Evolutionary conservation across 2,797 vertebrate genomes (phyloP), one percentile per base, ranked within the genome.

Genomic region (Scleropages formosus): DNA sequence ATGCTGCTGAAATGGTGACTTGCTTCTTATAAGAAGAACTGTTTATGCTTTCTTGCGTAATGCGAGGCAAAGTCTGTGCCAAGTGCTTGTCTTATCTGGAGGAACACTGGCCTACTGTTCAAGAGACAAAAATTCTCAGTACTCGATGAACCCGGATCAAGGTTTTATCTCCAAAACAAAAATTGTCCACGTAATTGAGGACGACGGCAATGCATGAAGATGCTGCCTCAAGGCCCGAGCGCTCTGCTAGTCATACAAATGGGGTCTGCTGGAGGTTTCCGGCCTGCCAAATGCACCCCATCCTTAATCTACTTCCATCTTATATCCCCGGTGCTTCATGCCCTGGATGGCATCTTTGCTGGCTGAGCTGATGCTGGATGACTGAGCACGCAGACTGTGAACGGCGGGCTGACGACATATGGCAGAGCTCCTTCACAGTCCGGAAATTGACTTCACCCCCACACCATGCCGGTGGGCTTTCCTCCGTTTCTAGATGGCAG

Each of bases 51-150:
- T 22, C 6, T 1, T 24, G 22, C 8, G 15, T 22, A 47, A 69
- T n/a, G 20, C 47, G 6, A 12, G 26, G n/a, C 27, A 24, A 71
- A 26, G 4, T 24, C 27, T n/a, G 47, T 56, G 12, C 53, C 53
- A 56, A 10, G 53, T 56, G 2, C 31, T 39, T 10, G 46, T 58
- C 68, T 71, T 24, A 71, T 71, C 68, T 71, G 56, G 51, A 18
- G 47, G 49, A 58, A 58, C 24, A 22, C 15, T 0, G 0, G 53
- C 56, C 47, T 1, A 22, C 15, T 46, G 24, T 24, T 10, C 10
- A 44, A 16, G 26, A 24, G 51, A 22, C 13, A 13, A 13, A 31
- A 22, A 51, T 56, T 71, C 20, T 22, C 8, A 51, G 51, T 24
- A 10, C 12, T 26, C 27, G 47, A 24, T 18, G 49, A 16, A 53